These are phyloP conservation scores for Temnothorax ravouxi DNA, from an alignment of 2,888 invertebrate genomes.

Conservation along the genomic window DNA sequence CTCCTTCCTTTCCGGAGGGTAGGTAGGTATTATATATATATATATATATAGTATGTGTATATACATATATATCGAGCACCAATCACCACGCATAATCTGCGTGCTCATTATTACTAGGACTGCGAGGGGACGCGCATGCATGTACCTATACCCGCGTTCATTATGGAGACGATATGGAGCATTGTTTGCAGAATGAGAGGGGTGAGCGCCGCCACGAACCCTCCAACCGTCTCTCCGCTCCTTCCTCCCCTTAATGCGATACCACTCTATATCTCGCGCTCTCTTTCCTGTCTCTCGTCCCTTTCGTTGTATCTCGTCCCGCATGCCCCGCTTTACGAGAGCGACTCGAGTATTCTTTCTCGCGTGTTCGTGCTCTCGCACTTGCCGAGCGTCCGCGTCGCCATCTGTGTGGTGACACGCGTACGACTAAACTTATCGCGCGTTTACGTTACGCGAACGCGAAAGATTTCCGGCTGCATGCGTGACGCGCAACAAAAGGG, in stretches of 20 bases:
- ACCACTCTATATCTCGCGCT: conserved; percentile 63
- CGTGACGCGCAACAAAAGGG: conserved; percentile 64
- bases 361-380: conserved; percentile 64
- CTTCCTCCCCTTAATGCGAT: conserved; percentile 78
- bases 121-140: conserved; percentile 79
- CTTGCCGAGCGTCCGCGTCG: conserved; percentile 69
- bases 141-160: conserved; percentile 81
- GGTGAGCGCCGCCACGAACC: conserved; percentile 80
- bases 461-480: conserved; percentile 66
- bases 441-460: conserved; percentile 59
- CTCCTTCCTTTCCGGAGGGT: conserved; percentile 78
- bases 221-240: conserved; percentile 64
- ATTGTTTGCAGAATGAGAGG: conserved; percentile 86
- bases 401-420: conserved; percentile 71
- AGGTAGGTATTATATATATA: conserved; percentile 61
- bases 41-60: too few relatives aligned
- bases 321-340: conserved; percentile 67
- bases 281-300: conserved; percentile 51
- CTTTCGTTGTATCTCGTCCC: conserved; percentile 65
- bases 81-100: conserved; percentile 86
- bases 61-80: conserved; percentile 79
- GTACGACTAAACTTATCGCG: conserved; percentile 81
- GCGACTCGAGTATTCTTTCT: conserved; percentile 71
- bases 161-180: conserved; percentile 85
- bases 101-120: conserved; percentile 85